These are phyloP conservation scores for Cydia pomonella DNA, from an alignment of 1,140 invertebrate genomes.

Conservation along the genomic window DNA sequence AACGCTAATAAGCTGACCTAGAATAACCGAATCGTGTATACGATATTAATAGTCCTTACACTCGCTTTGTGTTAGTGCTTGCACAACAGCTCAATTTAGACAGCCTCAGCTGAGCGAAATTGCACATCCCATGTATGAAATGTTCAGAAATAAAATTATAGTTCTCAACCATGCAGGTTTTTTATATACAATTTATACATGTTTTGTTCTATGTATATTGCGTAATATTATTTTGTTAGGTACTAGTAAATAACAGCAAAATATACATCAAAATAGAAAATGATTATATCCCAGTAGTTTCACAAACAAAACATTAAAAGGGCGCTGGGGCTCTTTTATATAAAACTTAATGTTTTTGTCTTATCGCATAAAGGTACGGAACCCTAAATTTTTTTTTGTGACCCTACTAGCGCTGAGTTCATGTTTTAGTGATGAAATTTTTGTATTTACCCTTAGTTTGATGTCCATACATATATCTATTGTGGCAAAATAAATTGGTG, in stretches of 20 bases:
- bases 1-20: constrained; percentile 18
- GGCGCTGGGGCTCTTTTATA: too few species aligned
- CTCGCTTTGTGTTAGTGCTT: constrained; percentile 52
- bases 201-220: background rate
- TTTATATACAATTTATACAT: background rate
- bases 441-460: background rate
- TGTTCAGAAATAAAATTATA: constrained; percentile 54
- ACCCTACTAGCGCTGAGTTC: too few species aligned
- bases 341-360: too few species aligned
- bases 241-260: too few species aligned
- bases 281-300: too few species aligned
- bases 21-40: constrained; percentile 36
- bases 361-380: too few species aligned
- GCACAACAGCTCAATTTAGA: constrained; percentile 55
- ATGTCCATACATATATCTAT: background rate
- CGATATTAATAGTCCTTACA: constrained; percentile 45
- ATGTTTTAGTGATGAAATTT: too few species aligned
- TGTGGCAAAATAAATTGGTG: background rate
- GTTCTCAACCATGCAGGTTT: background rate
- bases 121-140: constrained; percentile 53
- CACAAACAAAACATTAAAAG: too few species aligned
- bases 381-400: too few species aligned
- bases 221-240: too few species aligned
- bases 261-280: too few species aligned
- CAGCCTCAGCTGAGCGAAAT: constrained; percentile 53